Conservation (phyloP, 2,888 invertebrate genomes). For the Agriopis marginaria region DNA sequence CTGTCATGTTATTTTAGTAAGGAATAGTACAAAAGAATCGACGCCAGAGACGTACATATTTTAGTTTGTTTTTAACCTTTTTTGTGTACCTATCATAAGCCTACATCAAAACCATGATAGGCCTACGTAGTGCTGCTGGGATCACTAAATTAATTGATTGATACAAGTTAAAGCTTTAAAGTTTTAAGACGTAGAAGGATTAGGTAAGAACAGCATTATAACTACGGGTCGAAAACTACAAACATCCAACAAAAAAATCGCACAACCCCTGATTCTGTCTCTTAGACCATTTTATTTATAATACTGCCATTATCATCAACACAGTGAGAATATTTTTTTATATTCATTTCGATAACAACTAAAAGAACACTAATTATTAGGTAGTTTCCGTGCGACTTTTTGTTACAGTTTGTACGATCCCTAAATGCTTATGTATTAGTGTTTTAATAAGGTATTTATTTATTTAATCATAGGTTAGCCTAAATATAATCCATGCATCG, state of each 20-base stretch:
- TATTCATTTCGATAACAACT: neutral
- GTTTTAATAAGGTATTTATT: slow-evolving; percentile 69
- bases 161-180: slow-evolving; percentile 56
- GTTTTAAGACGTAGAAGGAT: slow-evolving; percentile 48
- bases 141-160: slow-evolving; percentile 8
- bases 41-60: neutral
- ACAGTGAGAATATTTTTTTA: neutral
- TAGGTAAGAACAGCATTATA: slow-evolving; percentile 37
- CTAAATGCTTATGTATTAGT: slow-evolving; percentile 45
- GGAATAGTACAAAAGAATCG: too few species aligned
- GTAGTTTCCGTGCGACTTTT: slow-evolving; percentile 1
- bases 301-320: neutral
- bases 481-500: slow-evolving; percentile 50
- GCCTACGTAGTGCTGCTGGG: neutral
- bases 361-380: neutral
- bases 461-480: slow-evolving; percentile 67
- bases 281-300: neutral
- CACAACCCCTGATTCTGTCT: neutral
- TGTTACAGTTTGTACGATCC: slow-evolving; percentile 18
- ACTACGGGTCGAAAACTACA: slow-evolving; percentile 21
- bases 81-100: neutral
- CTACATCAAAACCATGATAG: neutral
- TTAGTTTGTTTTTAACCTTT: neutral
- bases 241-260: slow-evolving; percentile 7
- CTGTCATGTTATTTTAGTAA: too few species aligned